Conservation (phyloP, 2,888 invertebrate genomes). For the Callinectes sapidus region DNA sequence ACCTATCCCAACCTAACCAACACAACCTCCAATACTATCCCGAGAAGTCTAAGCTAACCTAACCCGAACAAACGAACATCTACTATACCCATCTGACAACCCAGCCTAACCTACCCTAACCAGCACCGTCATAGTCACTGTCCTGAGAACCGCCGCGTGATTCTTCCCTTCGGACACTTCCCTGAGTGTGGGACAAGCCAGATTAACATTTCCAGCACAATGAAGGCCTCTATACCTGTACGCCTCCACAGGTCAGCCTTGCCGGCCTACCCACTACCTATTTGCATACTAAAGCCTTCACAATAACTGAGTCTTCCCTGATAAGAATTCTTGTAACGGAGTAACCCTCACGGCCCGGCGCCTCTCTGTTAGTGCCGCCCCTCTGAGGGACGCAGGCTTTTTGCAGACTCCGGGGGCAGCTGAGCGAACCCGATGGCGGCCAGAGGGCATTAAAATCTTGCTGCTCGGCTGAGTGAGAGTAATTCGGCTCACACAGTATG, state of each 20-base stretch:
- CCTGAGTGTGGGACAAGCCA: not conserved
- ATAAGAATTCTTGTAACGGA: not conserved
- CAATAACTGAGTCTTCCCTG: not conserved
- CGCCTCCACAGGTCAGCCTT: not conserved
- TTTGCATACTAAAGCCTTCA: constrained; percentile 2
- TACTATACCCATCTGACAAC: too few species aligned
- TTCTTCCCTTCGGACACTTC: not conserved
- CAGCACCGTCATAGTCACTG: too few species aligned
- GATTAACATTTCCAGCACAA: constrained; percentile 24
- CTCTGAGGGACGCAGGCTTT: not conserved
- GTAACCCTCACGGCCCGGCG: constrained; percentile 27
- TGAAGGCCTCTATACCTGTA: not conserved
- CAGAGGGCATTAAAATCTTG: constrained; percentile 2
- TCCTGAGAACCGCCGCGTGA: not conserved
- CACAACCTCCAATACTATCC: too few species aligned
- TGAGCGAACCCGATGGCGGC: not conserved
- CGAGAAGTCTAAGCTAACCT: too few species aligned
- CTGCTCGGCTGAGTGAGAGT: constrained; percentile 31
- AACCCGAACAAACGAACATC: too few species aligned
- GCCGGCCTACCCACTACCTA: constrained; percentile 6
- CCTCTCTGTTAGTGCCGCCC: not conserved
- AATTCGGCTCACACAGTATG: not conserved
- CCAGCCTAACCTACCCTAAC: too few species aligned
- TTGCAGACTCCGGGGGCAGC: constrained; percentile 3
- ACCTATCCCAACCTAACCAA: too few species aligned